A percentile compares a stretch with the other conserved stretches of the same genome.
Conservation (phyloP, 1,140 invertebrate genomes). For the Myzus persicae region DNA sequence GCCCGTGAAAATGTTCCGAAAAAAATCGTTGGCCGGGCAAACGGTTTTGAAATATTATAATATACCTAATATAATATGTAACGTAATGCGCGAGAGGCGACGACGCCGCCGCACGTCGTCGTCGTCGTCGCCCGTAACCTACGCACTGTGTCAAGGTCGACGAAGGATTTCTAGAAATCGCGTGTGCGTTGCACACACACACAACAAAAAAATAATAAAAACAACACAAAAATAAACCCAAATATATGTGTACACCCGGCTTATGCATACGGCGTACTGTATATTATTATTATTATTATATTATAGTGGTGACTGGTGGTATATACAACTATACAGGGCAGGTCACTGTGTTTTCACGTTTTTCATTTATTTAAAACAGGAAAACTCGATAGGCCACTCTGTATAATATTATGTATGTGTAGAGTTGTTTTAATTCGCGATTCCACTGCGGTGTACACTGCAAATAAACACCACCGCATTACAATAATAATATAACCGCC, state of each 20-base stretch:
- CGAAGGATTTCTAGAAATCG: constrained; percentile 5
- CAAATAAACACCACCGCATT: neutral
- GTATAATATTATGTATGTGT: neutral
- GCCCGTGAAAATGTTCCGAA: neutral
- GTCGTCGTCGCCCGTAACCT: constrained; percentile 1
- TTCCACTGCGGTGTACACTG: neutral
- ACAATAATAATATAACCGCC: neutral
- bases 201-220: neutral
- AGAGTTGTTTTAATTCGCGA: neutral
- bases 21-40: neutral
- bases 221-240: neutral
- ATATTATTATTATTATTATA: neutral
- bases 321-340: neutral
- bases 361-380: neutral
- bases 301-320: neutral
- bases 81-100: neutral
- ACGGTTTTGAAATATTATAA: neutral
- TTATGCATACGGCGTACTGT: neutral
- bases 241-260: neutral
- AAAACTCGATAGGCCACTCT: neutral
- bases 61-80: neutral
- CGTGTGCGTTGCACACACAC: neutral
- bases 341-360: neutral
- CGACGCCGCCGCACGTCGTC: neutral
- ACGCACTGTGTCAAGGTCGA: constrained; percentile 22